These are phyloP conservation scores for Valencia hispanica DNA, from an alignment of 2,797 vertebrate species.

Conservation along the genomic window DNA sequence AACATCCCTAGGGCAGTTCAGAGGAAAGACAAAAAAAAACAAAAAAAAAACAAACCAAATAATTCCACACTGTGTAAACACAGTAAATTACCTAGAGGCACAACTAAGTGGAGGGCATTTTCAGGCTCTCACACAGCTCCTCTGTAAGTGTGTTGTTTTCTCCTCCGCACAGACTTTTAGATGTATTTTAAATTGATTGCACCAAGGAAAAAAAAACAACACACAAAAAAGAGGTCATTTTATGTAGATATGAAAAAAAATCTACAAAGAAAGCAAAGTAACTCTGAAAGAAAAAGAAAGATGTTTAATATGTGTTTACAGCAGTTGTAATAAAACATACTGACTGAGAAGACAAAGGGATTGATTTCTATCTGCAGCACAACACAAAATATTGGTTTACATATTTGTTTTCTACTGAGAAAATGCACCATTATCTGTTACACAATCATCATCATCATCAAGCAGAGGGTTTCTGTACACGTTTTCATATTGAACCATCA, in stretches of 20 bases:
- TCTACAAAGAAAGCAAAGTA: neutral
- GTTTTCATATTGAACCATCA: neutral
- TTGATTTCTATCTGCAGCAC: neutral
- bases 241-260: neutral
- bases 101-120: conserved; percentile 26
- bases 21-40: conserved; percentile 59
- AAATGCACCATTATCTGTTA: neutral
- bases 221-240: conserved; percentile 1
- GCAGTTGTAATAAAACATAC: neutral
- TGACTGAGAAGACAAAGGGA: neutral
- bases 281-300: neutral
- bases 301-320: neutral
- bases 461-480: neutral
- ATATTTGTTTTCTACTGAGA: neutral
- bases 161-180: conserved; percentile 23
- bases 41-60: conserved; percentile 52
- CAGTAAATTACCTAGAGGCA: conserved; percentile 57
- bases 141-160: conserved; percentile 10
- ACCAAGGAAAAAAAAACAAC: neutral
- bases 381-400: neutral
- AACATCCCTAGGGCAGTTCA: conserved; percentile 55
- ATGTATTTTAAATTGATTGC: conserved; percentile 22
- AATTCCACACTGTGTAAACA: conserved; percentile 42
- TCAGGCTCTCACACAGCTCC: conserved; percentile 31
- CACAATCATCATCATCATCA: neutral